Conservation (phyloP, 2,888 invertebrate species). For the Lithophane ornitopus region DNA sequence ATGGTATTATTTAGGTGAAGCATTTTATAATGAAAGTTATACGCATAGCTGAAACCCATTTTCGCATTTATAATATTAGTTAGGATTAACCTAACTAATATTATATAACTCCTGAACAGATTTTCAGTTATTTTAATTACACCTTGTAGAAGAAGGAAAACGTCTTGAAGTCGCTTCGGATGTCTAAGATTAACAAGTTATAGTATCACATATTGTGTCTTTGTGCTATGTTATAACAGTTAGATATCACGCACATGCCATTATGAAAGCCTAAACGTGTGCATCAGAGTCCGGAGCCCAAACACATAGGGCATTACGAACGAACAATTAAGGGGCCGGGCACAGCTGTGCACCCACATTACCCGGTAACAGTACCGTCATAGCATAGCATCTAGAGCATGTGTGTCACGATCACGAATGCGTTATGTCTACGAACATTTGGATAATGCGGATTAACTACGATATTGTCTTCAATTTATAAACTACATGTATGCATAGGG, state of each 20-base stretch:
- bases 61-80: no score
- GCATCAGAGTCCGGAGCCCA: slow-evolving; percentile 16
- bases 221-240: background rate
- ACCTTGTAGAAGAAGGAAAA: background rate
- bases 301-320: slow-evolving; percentile 14
- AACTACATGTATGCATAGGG: background rate
- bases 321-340: slow-evolving; percentile 21
- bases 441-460: background rate
- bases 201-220: background rate
- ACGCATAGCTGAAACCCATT: background rate
- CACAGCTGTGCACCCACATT: slow-evolving; percentile 43
- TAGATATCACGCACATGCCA: background rate
- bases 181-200: background rate
- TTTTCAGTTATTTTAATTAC: background rate
- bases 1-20: slow-evolving; percentile 7
- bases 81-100: no score
- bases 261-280: slow-evolving; percentile 7
- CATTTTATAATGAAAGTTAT: background rate
- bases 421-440: background rate
- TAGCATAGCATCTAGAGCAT: background rate
- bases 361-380: slow-evolving; percentile 7
- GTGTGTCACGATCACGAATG: background rate
- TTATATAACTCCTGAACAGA: no score
- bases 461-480: background rate
- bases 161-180: background rate